Base-by-base conservation (phyloP, 2,888 invertebrate species). In the Tipula unca region DNA sequence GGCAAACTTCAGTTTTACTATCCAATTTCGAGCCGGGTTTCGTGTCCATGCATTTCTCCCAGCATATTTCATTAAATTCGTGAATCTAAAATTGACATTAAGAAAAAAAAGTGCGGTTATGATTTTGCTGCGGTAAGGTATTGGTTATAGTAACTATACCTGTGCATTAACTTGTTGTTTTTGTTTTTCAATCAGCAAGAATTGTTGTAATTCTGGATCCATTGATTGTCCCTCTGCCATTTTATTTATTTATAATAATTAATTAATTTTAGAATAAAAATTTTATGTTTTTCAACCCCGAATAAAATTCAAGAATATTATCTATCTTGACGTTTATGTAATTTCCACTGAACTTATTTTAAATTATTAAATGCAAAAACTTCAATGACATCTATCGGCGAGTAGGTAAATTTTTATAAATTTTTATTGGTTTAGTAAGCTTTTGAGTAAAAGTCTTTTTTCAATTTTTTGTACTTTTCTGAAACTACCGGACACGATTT, bases 31-130 rank as follows among this genome's bases (percentile, higher is more conserved):
- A 94, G 42, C 96, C 94, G 3, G 98, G 97, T 89, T 97, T 97
- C 3, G 6, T 25, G 86, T 97, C 97, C 42, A 98, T 94, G 89
- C 98, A 99, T 90, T 97, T 97, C 20, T 98, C 98, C 98, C 98
- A 98, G 90, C 98, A 98, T 87, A 96, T 94, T 89, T 98, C 98
- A 88, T 96, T 97, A 90, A 98, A 96, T 90, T 96, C 96, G 88
- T 97, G 97, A 87, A 98, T 96, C 97, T 98, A 90, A 86, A 92
- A 93, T 6, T 29, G 10, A 2, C 3, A 82, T 82, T 14, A n/a
- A 5, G n/a, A 82, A 85, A 85, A n/a, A 20, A 4, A 29, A 14
- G 17, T 88, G 87, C 87, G 87, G 87, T 87, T 86, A 87, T 86
- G 86, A 29, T 17, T 84, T 29, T 10, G n/a, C 32, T 32, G 32